Percentiles rank a stretch among this genome's conserved stretches.
phyloP scores from a whole-genome alignment of 2,888 invertebrate species.

The Himalopsyche japonica region DNA sequence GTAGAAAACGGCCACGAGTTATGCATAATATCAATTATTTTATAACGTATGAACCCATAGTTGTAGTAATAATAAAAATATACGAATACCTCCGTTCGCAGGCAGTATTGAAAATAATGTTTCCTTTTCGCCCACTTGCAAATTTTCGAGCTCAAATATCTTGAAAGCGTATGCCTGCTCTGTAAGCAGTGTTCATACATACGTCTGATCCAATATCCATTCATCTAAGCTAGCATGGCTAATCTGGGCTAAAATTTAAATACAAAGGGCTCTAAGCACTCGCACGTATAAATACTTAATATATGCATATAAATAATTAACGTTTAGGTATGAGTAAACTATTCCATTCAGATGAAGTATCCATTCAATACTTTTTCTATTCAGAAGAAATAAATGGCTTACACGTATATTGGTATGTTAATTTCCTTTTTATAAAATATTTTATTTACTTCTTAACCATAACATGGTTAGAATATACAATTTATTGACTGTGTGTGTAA shows the following conservation, averaged over 20 bases:
- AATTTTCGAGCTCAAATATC: neutral
- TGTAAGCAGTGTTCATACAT: neutral
- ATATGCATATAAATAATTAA: neutral
- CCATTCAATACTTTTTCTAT: no score
- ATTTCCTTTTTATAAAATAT: no score
- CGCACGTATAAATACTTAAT: neutral
- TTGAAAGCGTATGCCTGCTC: neutral
- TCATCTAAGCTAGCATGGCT: neutral
- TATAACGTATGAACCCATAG: no score
- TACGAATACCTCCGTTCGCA: no score
- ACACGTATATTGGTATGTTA: no score
- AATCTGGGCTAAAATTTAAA: neutral
- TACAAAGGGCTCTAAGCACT: neutral
- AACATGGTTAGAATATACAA: no score
- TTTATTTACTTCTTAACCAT: no score
- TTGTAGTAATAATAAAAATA: no score
- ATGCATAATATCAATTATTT: no score
- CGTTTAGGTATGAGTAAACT: neutral
- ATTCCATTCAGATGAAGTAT: neutral
- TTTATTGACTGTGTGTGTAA: no score
- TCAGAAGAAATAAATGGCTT: no score
- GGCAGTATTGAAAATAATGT: neutral
- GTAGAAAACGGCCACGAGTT: no score
- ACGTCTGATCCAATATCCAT: neutral
- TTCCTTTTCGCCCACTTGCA: neutral